These are phyloP conservation scores for Diplolepis rosae DNA, from an alignment of 2,888 invertebrate genomes.

Conservation along the genomic window DNA sequence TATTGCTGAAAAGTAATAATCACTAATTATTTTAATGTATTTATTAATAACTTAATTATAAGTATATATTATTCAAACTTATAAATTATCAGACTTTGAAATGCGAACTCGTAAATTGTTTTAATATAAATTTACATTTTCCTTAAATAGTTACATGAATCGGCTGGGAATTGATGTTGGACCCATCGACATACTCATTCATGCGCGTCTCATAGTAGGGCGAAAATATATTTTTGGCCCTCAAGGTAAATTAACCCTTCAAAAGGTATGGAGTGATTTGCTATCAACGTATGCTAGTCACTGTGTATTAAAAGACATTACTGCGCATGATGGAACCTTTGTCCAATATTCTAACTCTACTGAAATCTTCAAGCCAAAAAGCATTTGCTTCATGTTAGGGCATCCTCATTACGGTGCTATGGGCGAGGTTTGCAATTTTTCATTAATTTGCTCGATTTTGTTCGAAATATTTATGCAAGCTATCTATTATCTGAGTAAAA, in stretches of 20 bases:
- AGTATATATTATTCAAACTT: conserved; percentile 30
- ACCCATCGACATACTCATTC: conserved; percentile 79
- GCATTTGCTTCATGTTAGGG: conserved; percentile 84
- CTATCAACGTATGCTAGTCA: conserved; percentile 83
- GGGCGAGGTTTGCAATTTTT: conserved; percentile 79
- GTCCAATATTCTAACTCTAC: conserved; percentile 73
- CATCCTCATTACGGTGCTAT: conserved; percentile 87
- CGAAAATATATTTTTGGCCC: conserved; percentile 77
- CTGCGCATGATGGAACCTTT: conserved; percentile 72
- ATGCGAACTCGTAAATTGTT: conserved; percentile 20
- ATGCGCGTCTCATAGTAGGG: conserved; percentile 84
- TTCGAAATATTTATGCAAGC: conserved; percentile 13
- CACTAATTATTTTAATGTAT: conserved; percentile 41
- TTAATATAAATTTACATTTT: conserved; percentile 33
- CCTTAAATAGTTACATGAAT: conserved; percentile 78
- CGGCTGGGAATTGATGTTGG: conserved; percentile 88
- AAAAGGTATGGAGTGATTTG: conserved; percentile 83
- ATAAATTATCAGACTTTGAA: too few species aligned
- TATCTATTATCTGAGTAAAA: too few species aligned
- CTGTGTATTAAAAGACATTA: conserved; percentile 77
- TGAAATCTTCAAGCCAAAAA: conserved; percentile 82
- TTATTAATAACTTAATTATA: neutral
- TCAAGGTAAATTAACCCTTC: conserved; percentile 79
- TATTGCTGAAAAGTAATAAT: conserved; percentile 77
- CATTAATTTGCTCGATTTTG: conserved; percentile 51